phyloP scores from a whole-genome alignment of 2,888 invertebrate species.

The Chalcis sispes region DNA sequence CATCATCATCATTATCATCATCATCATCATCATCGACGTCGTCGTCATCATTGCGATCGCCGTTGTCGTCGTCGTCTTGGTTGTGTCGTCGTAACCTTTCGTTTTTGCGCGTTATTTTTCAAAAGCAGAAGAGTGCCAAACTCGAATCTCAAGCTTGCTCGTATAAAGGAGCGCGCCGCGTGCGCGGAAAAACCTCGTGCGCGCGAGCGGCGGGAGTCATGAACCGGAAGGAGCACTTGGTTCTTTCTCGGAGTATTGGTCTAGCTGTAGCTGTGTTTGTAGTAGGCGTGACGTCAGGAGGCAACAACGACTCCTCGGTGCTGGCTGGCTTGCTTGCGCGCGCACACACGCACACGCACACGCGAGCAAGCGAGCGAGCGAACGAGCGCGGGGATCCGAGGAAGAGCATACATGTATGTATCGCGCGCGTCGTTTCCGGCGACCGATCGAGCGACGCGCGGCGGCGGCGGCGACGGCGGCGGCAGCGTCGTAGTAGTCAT shows the following conservation, averaged over 20 bases:
- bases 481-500: conserved; percentile 54
- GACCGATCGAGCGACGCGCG: conserved; percentile 62
- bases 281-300: conserved; percentile 52
- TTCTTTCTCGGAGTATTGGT: too few relatives aligned
- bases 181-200: conserved; percentile 17
- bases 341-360: conserved; percentile 26
- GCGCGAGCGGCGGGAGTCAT: conserved; percentile 19
- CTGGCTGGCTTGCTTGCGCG: conserved; percentile 10
- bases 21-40: neutral
- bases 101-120: neutral
- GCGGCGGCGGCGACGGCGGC: conserved; percentile 60
- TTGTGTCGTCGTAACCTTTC: neutral
- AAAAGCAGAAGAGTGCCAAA: neutral
- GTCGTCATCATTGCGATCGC: neutral
- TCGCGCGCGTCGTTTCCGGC: conserved; percentile 66
- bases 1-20: too few relatives aligned
- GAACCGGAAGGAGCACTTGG: conserved; percentile 45
- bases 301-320: neutral
- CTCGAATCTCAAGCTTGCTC: too few relatives aligned
- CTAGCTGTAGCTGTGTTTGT: too few relatives aligned
- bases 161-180: too few relatives aligned
- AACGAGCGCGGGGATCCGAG: too few relatives aligned
- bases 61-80: neutral
- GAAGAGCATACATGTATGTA: conserved; percentile 16
- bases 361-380: neutral